Percentiles rank a stretch among this genome's conserved stretches.
Conservation (phyloP, 2,888 invertebrate genomes). For the Agelastica alni region DNA sequence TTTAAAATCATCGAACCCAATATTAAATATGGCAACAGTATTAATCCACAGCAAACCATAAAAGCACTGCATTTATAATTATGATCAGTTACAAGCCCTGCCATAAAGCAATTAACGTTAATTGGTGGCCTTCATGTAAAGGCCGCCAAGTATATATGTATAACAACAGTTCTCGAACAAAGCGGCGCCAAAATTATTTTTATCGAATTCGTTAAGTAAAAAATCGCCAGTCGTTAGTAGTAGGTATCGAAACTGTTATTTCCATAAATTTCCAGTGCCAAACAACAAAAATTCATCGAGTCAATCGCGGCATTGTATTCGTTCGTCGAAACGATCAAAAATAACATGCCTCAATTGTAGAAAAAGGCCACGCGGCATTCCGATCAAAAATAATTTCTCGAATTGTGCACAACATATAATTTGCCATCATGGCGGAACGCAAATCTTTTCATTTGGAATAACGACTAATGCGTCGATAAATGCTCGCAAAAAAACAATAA, state of each 20-base stretch:
- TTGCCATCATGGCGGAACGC: conserved; percentile 29
- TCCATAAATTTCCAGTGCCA: conserved; percentile 14
- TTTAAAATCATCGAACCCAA: no score
- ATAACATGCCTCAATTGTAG: conserved; percentile 31
- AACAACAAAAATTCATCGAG: conserved; percentile 15
- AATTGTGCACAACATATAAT: conserved; percentile 35
- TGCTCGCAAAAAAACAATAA: conserved; percentile 43
- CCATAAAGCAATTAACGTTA: no score
- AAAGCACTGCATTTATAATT: no score
- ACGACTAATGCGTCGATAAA: conserved; percentile 42
- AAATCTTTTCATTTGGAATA: conserved; percentile 40
- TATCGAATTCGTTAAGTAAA: no score
- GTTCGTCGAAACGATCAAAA: conserved; percentile 21
- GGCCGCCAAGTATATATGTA: no score
- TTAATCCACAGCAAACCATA: no score
- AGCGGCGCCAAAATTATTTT: no score
- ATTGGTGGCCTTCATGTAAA: no score
- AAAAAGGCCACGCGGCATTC: conserved; percentile 34
- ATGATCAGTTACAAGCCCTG: no score
- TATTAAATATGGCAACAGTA: no score
- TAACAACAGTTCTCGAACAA: no score
- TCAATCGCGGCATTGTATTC: conserved; percentile 16
- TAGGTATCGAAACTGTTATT: conserved; percentile 11
- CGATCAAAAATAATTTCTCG: conserved; percentile 32
- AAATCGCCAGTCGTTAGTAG: no score